These are phyloP conservation scores for Sphaerophoria rueppellii DNA, from an alignment of 2,888 invertebrate species.

Conservation along the genomic window DNA sequence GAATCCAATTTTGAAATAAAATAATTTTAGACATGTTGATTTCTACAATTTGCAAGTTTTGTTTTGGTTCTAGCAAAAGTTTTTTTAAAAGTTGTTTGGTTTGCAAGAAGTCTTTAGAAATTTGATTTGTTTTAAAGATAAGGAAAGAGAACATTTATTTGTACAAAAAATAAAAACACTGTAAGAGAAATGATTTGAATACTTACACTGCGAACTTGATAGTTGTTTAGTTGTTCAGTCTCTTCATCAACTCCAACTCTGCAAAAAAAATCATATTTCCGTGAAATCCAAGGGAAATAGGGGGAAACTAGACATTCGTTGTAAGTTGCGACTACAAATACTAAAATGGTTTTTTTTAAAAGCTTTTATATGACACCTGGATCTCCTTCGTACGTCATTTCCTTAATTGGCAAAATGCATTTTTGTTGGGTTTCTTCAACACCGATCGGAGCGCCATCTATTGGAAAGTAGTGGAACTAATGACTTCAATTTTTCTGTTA, in stretches of 20 bases:
- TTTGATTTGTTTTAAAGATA: not conserved
- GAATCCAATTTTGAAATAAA: not conserved
- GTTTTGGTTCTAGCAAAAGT: slow-evolving; percentile 35
- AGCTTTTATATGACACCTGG: too few relatives aligned
- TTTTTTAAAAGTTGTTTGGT: slow-evolving; percentile 10
- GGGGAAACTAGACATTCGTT: too few relatives aligned
- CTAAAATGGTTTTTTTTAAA: too few relatives aligned
- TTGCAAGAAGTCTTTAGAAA: slow-evolving; percentile 37
- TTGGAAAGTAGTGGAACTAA: too few relatives aligned
- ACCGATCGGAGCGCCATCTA: too few relatives aligned
- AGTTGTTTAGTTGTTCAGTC: slow-evolving; percentile 90
- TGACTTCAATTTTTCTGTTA: too few relatives aligned
- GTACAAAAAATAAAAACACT: slow-evolving; percentile 25
- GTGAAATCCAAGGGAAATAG: not conserved
- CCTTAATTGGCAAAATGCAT: too few relatives aligned
- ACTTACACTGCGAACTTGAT: slow-evolving; percentile 93
- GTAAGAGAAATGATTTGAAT: slow-evolving; percentile 73
- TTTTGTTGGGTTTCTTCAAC: too few relatives aligned
- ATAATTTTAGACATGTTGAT: slow-evolving; percentile 39
- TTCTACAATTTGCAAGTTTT: slow-evolving; percentile 37
- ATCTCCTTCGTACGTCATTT: too few relatives aligned
- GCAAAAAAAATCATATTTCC: slow-evolving; percentile 78
- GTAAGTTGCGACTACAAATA: too few relatives aligned
- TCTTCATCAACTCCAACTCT: slow-evolving; percentile 96
- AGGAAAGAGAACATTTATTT: slow-evolving; percentile 16